These are phyloP conservation scores for Drosophila bocqueti DNA, from an alignment of 1,140 invertebrate genomes.

Conservation along the genomic window DNA sequence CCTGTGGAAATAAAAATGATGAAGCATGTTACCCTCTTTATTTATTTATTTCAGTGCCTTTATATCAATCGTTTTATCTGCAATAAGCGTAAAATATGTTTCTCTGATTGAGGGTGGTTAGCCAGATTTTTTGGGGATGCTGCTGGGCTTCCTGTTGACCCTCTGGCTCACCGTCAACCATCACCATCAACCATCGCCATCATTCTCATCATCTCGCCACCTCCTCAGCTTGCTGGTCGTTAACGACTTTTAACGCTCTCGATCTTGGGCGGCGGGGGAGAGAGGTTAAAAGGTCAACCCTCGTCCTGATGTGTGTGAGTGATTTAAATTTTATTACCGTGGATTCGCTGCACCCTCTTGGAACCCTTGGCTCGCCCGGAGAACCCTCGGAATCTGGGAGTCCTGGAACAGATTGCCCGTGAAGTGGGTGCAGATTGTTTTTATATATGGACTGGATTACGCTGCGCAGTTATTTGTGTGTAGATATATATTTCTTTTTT, in stretches of 20 bases:
- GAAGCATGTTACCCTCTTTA: not conserved
- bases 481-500: no score
- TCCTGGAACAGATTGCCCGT: conserved; percentile 62
- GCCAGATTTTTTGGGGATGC: conserved; percentile 41
- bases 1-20: not conserved
- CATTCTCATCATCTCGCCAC: conserved; percentile 2
- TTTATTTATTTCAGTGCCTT: not conserved
- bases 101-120: conserved; percentile 41
- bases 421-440: conserved; percentile 78
- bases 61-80: conserved; percentile 51
- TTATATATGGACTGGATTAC: conserved; percentile 56
- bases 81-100: conserved; percentile 65
- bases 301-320: conserved; percentile 53
- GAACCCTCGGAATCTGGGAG: conserved; percentile 16
- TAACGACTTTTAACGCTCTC: conserved; percentile 66
- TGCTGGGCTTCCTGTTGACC: conserved; percentile 9
- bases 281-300: conserved; percentile 30
- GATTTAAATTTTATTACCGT: conserved; percentile 84
- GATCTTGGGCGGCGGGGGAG: conserved; percentile 15
- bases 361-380: conserved; percentile 9
- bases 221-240: conserved; percentile 40
- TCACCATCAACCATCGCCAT: not conserved
- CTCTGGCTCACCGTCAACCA: not conserved
- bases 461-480: conserved; percentile 66
- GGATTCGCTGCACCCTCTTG: conserved; percentile 24